Conservation (phyloP, 2,888 invertebrate species). For the Pheosia gnoma region DNA sequence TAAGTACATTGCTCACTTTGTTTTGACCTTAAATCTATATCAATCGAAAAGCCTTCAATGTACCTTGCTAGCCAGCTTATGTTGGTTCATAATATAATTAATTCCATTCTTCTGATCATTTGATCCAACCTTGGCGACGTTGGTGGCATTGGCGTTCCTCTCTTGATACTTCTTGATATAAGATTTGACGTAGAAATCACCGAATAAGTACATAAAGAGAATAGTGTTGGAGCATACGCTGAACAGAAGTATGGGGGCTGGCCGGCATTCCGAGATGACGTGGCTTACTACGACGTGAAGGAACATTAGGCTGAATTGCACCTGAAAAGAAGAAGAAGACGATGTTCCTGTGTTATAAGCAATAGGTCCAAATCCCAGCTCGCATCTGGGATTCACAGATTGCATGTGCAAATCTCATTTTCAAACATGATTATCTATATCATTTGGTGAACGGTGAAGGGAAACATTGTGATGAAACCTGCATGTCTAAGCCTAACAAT, state of each 20-base stretch:
- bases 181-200: constrained; percentile 51
- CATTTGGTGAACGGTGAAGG: too few species aligned
- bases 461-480: too few species aligned
- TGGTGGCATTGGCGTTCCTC: constrained; percentile 12
- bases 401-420: too few species aligned
- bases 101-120: constrained; percentile 30
- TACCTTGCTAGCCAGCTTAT: constrained; percentile 36
- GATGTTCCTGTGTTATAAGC: too few species aligned
- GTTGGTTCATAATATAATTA: constrained; percentile 30
- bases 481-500: too few species aligned
- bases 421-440: too few species aligned
- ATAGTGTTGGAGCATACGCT: constrained; percentile 44
- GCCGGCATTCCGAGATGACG: constrained; percentile 47
- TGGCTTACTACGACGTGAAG: constrained; percentile 43
- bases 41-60: constrained; percentile 11
- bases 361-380: too few species aligned
- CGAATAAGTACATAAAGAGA: constrained; percentile 55
- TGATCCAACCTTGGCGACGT: constrained; percentile 11
- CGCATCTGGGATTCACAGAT: too few species aligned
- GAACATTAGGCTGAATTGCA: constrained; percentile 55
- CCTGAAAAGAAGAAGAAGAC: constrained; percentile 53
- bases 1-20: too few species aligned
- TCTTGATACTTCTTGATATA: constrained; percentile 37
- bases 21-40: not conserved
- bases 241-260: constrained; percentile 42